Base-by-base conservation (phyloP, 2,113 vertebrate genomes). In the Zootoca vivipara region DNA sequence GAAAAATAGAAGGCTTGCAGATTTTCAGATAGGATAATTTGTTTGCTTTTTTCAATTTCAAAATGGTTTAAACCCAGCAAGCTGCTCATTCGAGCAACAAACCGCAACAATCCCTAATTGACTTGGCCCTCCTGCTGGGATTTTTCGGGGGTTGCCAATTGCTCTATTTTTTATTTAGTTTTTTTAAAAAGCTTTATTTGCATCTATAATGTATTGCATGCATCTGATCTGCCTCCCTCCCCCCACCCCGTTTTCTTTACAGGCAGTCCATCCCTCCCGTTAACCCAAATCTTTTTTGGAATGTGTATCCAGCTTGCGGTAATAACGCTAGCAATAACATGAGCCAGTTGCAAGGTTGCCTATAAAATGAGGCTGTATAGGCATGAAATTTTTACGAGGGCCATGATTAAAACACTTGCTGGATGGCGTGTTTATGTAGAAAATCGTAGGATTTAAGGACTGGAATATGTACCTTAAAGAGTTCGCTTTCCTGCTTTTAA, bases 341-440 rank as follows among this genome's bases (percentile, higher is more conserved):
- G 87, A 92, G 90, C 92, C 86, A 52, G 70, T 10, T 46, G 89
- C 89, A 90, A 88, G 82, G 69, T 35, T 92, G 84, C 90, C 87
- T 91, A 38, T 88, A 91, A 93, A 93, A 91, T 87, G 81, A 33
- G 89, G 83, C 93, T 90, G 90, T 85, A 58, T 16, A 79, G 89
- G 80, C 89, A 92, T 82, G 73, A 82, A 89, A 92, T 89, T 89
- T 52, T 62, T 70, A 87, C 64, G 79, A 91, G 89, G 58, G 5
- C 6, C 64, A 62, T 56, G 33, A 10, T 89, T 79, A 86, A 83
- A 80, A 87, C 65, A 20, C n/a, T 70, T 40, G 26, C 26, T 58
- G 18, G 28, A 78, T n/a, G 30, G 58, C 9, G 7, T 70, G 64
- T 87, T 87, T 58, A 35, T 38, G 56, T 79, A 18, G 33, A 69